phyloP scores from a whole-genome alignment of 2,797 vertebrate genomes.

The Schizopygopsis malacanthus region DNA sequence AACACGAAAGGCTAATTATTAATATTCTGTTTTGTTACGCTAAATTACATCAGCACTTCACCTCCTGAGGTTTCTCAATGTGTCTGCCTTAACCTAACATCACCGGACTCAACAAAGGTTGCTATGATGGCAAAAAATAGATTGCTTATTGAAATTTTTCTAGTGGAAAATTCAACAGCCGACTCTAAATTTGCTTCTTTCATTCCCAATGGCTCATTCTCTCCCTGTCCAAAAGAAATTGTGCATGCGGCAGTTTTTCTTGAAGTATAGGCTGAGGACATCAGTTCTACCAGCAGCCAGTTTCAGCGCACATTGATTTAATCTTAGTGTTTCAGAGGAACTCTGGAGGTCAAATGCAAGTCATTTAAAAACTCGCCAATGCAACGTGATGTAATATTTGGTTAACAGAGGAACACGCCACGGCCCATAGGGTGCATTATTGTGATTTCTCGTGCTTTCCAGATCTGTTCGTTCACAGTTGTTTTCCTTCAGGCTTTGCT shows the following conservation, averaged over 20 bases:
- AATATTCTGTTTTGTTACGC: conserved; percentile 3
- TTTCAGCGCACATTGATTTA: conserved; percentile 65
- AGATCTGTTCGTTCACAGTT: conserved; percentile 28
- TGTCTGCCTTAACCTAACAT: conserved; percentile 57
- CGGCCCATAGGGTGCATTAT: conserved; percentile 22
- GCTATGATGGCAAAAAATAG: conserved; percentile 56
- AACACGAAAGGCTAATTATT: background rate
- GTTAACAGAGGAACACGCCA: conserved; percentile 6
- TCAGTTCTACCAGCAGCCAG: conserved; percentile 74
- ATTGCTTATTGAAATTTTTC: conserved; percentile 63
- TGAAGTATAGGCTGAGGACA: conserved; percentile 69
- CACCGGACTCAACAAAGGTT: conserved; percentile 53
- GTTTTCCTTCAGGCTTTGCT: conserved; percentile 38
- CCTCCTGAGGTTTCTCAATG: conserved; percentile 47
- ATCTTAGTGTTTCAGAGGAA: conserved; percentile 65
- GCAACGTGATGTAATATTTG: conserved; percentile 50
- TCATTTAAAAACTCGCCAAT: conserved; percentile 47
- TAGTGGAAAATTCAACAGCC: conserved; percentile 63
- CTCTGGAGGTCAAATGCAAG: conserved; percentile 59
- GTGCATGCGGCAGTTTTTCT: conserved; percentile 69
- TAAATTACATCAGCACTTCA: background rate
- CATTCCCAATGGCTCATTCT: conserved; percentile 57
- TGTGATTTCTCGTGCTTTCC: conserved; percentile 25
- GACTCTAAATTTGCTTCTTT: conserved; percentile 68
- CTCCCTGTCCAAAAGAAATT: conserved; percentile 59